These are phyloP conservation scores for Bradypus variegatus DNA, from an alignment of 2,797 vertebrate species.

Conservation along the genomic window DNA sequence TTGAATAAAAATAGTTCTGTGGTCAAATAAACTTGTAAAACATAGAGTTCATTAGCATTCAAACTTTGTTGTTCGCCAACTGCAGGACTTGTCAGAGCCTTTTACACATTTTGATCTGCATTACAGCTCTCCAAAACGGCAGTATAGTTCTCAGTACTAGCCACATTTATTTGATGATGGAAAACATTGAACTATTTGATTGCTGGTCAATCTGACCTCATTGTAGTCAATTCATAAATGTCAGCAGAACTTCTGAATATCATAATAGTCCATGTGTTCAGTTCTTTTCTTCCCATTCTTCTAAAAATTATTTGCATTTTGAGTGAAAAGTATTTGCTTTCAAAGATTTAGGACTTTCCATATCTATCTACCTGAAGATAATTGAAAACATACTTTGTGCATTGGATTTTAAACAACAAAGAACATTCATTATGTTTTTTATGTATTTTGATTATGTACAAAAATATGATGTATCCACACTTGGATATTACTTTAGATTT, in stretches of 20 bases:
- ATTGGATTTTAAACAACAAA: conserved; percentile 13
- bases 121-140: background rate
- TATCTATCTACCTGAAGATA: conserved; percentile 38
- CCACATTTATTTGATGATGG: background rate
- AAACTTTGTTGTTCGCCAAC: background rate
- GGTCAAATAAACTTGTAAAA: background rate
- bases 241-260: background rate
- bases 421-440: conserved; percentile 5
- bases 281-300: background rate
- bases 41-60: background rate
- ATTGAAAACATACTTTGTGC: conserved; percentile 1
- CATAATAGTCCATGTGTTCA: background rate
- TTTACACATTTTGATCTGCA: background rate
- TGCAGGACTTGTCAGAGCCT: background rate
- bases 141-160: background rate
- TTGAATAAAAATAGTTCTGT: background rate
- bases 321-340: conserved; percentile 21
- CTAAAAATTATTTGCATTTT: conserved; percentile 15
- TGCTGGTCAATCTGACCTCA: background rate
- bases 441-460: background rate
- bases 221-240: background rate
- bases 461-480: background rate
- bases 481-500: conserved; percentile 10
- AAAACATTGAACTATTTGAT: background rate
- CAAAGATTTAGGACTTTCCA: conserved; percentile 15